Evolutionary conservation across 2,888 invertebrate species (phyloP), one percentile per base, ranked within the genome.

Genomic region (Melolontha melolontha): DNA sequence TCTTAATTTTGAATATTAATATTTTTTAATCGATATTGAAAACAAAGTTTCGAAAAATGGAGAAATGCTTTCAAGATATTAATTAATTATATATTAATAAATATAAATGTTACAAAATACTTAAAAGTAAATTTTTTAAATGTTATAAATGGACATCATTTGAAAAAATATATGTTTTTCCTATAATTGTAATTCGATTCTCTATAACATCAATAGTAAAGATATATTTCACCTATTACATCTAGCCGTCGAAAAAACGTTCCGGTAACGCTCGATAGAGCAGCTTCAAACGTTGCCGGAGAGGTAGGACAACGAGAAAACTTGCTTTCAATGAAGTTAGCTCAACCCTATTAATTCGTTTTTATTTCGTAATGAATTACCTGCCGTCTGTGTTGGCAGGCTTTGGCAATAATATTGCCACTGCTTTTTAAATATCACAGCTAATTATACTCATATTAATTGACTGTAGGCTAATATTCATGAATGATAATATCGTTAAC

Each of bases 271-370:
- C 59, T 62, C 59, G 16, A 62, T 34, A 47, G 59, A 62, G 49
- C 59, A 62, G 59, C 59, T 62, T 62, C 59, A 62, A 62, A 62
- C 47, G 59, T 34, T 34, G 34, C 47, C 29, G 14, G 8, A 34
- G 29, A 5, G 11, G 5, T 14, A 47, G 16, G 44, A 47, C 59
- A 34, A 47, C 1, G 16, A 62, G 59, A 62, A 62, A 62, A 62
- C 59, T 62, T 5, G 59, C 47, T 62, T 47, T 47, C 59, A 49
- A 62, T 62, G 59, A 47, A 62, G 59, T 62, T 47, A 62, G 47
- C 59, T 62, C 44, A 34, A 62, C 59, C 59, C 59, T 62, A 62
- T 62, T 62, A 62, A 62, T 62, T 62, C 47, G 59, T 62, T 62
- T 62, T 62, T 62, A 62, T 47, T 47, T 49, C 10, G 59, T 34